Conservation (phyloP, 2,113 vertebrate species). For the Pomatostomus ruficeps region DNA sequence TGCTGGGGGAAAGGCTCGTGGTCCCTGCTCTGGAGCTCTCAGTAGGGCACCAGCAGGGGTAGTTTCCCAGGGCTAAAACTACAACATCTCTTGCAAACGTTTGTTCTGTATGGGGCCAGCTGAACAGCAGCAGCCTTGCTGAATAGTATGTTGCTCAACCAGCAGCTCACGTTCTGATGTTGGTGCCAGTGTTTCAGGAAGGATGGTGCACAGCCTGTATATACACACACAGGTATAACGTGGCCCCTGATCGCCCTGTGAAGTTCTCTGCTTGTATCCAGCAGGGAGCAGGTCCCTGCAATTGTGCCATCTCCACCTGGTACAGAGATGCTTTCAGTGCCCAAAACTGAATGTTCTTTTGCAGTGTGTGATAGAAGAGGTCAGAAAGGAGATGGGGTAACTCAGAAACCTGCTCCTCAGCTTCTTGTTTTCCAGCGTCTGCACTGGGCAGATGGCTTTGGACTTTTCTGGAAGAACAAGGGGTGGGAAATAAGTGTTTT, state of each 20-base stretch:
- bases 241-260: fast-evolving
- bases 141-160: not conserved
- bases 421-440: not conserved
- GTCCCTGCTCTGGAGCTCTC: not conserved
- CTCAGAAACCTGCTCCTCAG: not conserved
- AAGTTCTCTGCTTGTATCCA: not conserved
- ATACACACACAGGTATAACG: not conserved
- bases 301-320: not conserved
- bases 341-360: not conserved
- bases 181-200: not conserved
- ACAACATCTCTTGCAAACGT: fast-evolving
- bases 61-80: not conserved
- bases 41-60: not conserved
- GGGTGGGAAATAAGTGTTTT: not conserved
- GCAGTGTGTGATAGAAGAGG: not conserved
- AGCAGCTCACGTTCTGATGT: not conserved
- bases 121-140: fast-evolving
- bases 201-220: not conserved
- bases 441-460: not conserved
- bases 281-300: not conserved
- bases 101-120: not conserved
- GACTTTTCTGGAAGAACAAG: not conserved
- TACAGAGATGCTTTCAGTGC: fast-evolving
- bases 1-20: not conserved
- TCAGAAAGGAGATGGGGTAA: not conserved